These are phyloP conservation scores for Trogon surrucura DNA, from an alignment of 2,113 vertebrate genomes.

Conservation along the genomic window DNA sequence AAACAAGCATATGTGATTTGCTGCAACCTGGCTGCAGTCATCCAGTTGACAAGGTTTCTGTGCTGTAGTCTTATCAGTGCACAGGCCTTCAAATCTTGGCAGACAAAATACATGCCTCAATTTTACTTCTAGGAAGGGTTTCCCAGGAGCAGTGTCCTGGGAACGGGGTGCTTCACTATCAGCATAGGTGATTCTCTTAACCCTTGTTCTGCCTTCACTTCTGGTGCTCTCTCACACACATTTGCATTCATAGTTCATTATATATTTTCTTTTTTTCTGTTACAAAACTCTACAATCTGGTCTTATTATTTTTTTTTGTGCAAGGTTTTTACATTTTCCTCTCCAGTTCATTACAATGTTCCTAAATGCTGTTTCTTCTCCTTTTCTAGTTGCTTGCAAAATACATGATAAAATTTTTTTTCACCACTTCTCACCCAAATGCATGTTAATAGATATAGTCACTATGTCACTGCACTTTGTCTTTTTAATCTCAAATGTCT, in stretches of 20 bases:
- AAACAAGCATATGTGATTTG: not conserved
- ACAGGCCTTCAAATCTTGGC: not conserved
- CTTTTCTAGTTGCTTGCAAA: not conserved
- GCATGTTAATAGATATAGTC: not conserved
- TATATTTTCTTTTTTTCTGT: not conserved
- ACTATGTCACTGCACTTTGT: not conserved
- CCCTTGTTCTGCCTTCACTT: not conserved
- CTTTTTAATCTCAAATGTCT: not conserved
- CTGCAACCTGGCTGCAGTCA: not conserved
- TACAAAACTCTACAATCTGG: not conserved
- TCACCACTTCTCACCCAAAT: not conserved
- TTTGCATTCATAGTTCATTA: not conserved
- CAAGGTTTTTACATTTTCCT: not conserved
- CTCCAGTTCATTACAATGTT: not conserved
- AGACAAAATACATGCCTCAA: not conserved
- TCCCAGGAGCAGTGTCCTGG: not conserved
- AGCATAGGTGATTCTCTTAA: not conserved
- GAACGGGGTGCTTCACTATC: not conserved
- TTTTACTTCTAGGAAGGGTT: constrained; percentile 2
- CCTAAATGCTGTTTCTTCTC: not conserved
- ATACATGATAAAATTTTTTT: not conserved
- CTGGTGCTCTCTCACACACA: not conserved
- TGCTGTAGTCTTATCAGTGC: not conserved
- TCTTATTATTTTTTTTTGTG: not conserved
- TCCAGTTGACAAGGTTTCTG: not conserved